These are phyloP conservation scores for Coregonus clupeaformis DNA, from an alignment of 2,113 vertebrate species.

Conservation along the genomic window DNA sequence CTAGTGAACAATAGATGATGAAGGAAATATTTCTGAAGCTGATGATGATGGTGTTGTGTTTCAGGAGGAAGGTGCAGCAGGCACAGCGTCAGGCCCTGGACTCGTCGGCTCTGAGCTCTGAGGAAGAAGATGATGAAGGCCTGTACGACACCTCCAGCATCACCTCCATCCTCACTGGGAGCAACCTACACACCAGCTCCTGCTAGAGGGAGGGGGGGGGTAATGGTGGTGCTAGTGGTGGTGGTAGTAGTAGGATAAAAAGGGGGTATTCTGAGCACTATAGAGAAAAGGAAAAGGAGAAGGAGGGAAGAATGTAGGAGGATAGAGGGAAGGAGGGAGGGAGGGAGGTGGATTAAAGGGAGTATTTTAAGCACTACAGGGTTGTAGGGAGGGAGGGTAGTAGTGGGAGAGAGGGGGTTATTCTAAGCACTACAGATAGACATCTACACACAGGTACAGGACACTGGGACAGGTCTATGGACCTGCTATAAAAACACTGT, in stretches of 20 bases:
- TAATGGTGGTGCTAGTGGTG: too few relatives aligned
- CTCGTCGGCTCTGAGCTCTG: conserved; percentile 84
- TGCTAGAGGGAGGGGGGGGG: conserved; percentile 62
- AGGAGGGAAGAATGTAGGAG: background rate
- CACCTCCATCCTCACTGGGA: conserved; percentile 85
- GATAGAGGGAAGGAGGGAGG: background rate
- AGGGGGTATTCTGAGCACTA: too few relatives aligned
- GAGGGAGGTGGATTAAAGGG: background rate
- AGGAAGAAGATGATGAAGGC: conserved; percentile 84
- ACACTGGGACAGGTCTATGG: background rate
- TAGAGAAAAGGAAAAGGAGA: background rate
- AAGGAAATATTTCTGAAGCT: background rate
- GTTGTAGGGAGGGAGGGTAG: background rate
- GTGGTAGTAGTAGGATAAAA: background rate
- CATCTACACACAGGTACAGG: background rate
- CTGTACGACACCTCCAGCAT: conserved; percentile 83
- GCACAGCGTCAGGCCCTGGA: conserved; percentile 72
- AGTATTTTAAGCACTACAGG: background rate
- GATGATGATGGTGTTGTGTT: conserved; percentile 15
- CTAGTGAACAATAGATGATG: too few relatives aligned
- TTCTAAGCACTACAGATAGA: background rate
- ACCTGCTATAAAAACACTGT: background rate
- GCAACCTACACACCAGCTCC: conserved; percentile 90
- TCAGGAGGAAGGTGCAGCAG: conserved; percentile 83
- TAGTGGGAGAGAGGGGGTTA: background rate